phyloP scores from a whole-genome alignment of 53 echinoderm and acorn worm genomes.

The Stichopus horrens region DNA sequence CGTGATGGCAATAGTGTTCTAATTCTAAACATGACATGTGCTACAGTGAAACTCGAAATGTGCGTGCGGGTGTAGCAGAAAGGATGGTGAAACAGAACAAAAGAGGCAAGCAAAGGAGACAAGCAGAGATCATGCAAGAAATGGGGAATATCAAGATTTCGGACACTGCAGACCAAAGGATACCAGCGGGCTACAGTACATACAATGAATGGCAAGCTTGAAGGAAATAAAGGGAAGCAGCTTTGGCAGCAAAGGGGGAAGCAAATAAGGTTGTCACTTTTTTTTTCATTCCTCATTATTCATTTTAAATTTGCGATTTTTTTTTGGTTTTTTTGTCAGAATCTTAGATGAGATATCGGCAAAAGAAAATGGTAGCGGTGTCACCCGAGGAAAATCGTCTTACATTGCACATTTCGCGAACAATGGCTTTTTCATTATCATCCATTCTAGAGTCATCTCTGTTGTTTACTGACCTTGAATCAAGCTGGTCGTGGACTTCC shows the following conservation, averaged over 20 bases:
- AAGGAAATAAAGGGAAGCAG: neutral
- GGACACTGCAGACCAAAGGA: neutral
- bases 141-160: neutral
- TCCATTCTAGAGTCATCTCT: constrained; percentile 72
- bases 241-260: neutral
- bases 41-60: too few relatives aligned
- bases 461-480: constrained; percentile 64
- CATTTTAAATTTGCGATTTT: too few relatives aligned
- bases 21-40: too few relatives aligned
- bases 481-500: constrained; percentile 96
- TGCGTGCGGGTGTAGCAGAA: too few relatives aligned
- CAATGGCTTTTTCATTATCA: constrained; percentile 96
- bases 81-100: too few relatives aligned
- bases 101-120: too few relatives aligned
- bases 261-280: neutral
- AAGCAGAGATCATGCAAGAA: neutral
- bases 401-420: constrained; percentile 99
- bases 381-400: constrained; percentile 47
- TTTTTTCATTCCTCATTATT: neutral
- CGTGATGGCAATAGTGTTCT: too few relatives aligned
- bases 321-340: neutral
- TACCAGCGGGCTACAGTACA: neutral
- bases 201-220: neutral
- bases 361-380: constrained; percentile 6
- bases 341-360: neutral